Evolutionary conservation across 2,113 vertebrate species (phyloP), one percentile per base, ranked within the genome.

Genomic region (Ophiodon elongatus): DNA sequence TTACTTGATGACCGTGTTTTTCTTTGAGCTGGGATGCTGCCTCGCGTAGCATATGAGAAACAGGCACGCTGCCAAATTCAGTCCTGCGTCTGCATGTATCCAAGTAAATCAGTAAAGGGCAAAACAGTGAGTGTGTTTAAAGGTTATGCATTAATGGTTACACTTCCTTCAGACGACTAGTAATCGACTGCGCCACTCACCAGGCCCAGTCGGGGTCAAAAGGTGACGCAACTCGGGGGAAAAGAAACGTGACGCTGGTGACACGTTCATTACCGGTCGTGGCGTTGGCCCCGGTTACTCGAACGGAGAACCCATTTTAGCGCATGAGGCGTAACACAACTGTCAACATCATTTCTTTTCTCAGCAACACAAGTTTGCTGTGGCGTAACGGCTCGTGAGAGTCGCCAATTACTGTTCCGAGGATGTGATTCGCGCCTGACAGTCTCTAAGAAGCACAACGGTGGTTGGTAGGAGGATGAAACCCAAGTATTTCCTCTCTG

Each of bases 121-220:
- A 87, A 79, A 90, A 66, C 74, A 66, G 39, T 80, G 80, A 84
- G 84, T 84, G 68, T 66, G 72, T 91, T 90, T 85, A 92, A 94
- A 92, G 92, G 91, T 91, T 88, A 85, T 1, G 33, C 87, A 80
- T 83, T 91, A 83, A 92, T 76, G 70, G 80, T 74, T 84, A 68
- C 84, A 75, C 87, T 79, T 92, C 79, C 77, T 83, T 15, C 76
- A 75, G 79, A 85, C 1, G 67, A 60, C 37, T 59, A 4, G 78
- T 89, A 92, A 89, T 92, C 71, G 45, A 82, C 82, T 84, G 60
- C 72, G 80, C 79, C 80, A 52, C 67, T 82, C 86, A 80, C 31
- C 31, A 1, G 56, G 71, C 75, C 50, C 66, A 35, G 73, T n/a
- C 25, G 2, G 75, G 89, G 90, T 87, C 74, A 91, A 82, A 43